Evolutionary conservation across 2,888 invertebrate genomes (phyloP), one percentile per base, ranked within the genome.

Genomic region (Scelioninae gen. 1): DNA sequence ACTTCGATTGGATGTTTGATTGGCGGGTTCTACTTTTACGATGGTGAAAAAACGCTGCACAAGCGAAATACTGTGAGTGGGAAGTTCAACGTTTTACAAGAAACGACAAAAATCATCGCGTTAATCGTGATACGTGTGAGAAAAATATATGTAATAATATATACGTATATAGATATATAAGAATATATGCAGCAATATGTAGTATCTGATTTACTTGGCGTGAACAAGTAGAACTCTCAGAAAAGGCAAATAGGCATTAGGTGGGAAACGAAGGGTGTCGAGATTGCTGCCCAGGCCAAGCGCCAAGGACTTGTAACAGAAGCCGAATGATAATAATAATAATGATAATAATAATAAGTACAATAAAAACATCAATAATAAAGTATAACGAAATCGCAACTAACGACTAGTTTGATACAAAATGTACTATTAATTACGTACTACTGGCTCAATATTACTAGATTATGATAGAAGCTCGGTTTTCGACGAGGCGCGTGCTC

Each of bases 61-160:
- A 92, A 92, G 92, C 92, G 91, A 92, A 88, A 91, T 92, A 92
- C 92, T 91, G 91, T 91, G 91, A 91, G 89, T 90, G 89, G 90
- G 89, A 69, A 89, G 80, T 85, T 85, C 90, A 91, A 91, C 89
- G 88, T 91, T 89, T 91, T 90, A 91, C 90, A 89, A 74, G 89
- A 87, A 71, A 89, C 87, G 88, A 87, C 88, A 86, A 85, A 86
- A 86, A 63, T 82, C 72, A 74, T 84, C 84, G 83, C 83, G 79
- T 65, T 77, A 23, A 56, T 82, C 80, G 82, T 82, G 84, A 80
- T 79, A 85, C 72, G 84, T 85, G 85, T 86, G 81, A 83, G 72
- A 83, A 81, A 86, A 79, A n/a, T n/a, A n/a, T n/a, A 80, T 85
- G 62, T 84, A 84, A 79, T 84, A 84, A 80, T 82, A 69, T 86